Conservation (phyloP, 2,113 vertebrate species). For the Mionectes macconnelli region DNA sequence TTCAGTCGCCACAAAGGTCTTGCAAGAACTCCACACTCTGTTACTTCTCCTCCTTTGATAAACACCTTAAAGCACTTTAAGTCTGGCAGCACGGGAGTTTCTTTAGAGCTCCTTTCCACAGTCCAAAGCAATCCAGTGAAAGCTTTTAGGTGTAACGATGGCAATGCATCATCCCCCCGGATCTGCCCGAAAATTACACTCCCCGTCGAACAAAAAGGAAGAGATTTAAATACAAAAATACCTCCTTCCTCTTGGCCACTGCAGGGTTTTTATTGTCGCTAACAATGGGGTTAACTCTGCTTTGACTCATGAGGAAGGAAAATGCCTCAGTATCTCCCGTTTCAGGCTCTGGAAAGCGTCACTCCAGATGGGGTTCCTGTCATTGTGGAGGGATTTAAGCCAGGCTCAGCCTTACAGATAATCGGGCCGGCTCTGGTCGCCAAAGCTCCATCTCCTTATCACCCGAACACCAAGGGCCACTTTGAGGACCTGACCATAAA, state of each 20-base stretch:
- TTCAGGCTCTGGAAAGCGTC: conserved; percentile 68
- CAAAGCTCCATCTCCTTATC: conserved; percentile 74
- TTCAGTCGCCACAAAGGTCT: not conserved
- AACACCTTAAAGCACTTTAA: not conserved
- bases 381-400: conserved; percentile 58
- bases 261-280: not conserved
- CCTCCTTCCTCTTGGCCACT: not conserved
- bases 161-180: not conserved
- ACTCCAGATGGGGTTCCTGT: conserved; percentile 66
- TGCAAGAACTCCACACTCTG: not conserved
- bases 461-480: conserved; percentile 48
- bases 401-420: conserved; percentile 62
- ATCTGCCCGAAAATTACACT: not conserved
- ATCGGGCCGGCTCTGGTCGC: conserved; percentile 31
- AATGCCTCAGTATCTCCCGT: conserved; percentile 37
- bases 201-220: not conserved
- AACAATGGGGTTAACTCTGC: conserved; percentile 55
- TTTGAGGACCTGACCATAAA: conserved; percentile 71
- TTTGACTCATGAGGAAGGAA: conserved; percentile 53
- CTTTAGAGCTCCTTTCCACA: not conserved
- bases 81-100: not conserved
- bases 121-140: not conserved
- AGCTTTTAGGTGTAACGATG: not conserved
- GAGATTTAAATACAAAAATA: conserved; percentile 15
- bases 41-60: not conserved